Base-by-base conservation (phyloP, 2,888 invertebrate species). In the Phortica okadai region DNA sequence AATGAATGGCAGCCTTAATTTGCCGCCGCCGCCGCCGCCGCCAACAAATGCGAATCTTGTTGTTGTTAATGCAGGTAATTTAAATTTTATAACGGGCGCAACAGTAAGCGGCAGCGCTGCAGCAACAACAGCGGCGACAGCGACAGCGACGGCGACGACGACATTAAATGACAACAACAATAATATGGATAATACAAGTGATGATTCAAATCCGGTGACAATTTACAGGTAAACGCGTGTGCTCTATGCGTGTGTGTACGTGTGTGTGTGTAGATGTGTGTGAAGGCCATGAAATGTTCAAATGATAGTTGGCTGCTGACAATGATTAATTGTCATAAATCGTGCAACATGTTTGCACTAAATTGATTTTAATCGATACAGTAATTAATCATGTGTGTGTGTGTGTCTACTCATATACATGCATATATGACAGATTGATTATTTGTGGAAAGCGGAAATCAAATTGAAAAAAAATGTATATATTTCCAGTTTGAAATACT, bases 141-240 rank as follows among this genome's bases (percentile, higher is more conserved):
- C 58, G 56, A 42, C 79, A 42, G 73, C 50, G 1, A 50, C 72
- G 54, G 76, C 56, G 6, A 77, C 78, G 77, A 79, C 83, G 77
- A 83, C 76, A 77, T 78, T 80, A 90, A 93, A 93, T 90, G 93
- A 94, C 91, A 94, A 93, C 92, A 94, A 94, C 92, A 94, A 94
- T 89, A 94, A 94, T 89, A 94, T 94, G 90, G 96, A 96, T 93
- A 96, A 95, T 94, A 95, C 94, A 92, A 95, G 96, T 93, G 96
- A 96, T 92, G 96, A 96, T 93, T 96, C 96, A 92, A 96, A 95
- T 93, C 95, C 96, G 91, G 95, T 96, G 92, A 96, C 96, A 86
- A 96, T 97, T 92, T 97, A 97, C 94, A 96, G 97, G 97, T 96
- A 95, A 90, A 79, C 21, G 16, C 59, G 14, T 10, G 0, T 59